Evolutionary conservation across 53 echinoderm and acorn worm species (phyloP).

Genomic region (Antedon mediterranea): DNA sequence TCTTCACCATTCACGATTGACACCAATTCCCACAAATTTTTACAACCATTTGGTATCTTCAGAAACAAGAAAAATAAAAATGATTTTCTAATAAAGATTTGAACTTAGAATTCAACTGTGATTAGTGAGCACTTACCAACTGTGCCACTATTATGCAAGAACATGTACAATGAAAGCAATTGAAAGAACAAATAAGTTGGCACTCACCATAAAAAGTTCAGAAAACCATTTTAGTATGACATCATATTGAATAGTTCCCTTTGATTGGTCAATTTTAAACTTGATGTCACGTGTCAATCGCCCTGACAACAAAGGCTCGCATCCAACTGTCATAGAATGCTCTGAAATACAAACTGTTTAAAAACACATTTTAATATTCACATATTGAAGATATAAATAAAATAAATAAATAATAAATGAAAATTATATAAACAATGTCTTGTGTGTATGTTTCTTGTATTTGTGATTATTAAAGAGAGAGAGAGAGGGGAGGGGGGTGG

Average conservation of each 20-base stretch:
- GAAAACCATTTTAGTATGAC: conserved; percentile 68
- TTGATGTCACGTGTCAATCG: conserved; percentile 74
- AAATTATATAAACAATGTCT: not conserved
- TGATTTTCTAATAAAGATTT: no score
- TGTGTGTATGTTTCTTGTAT: no score
- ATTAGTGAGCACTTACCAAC: no score
- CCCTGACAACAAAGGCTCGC: conserved; percentile 60
- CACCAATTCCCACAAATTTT: conserved; percentile 83
- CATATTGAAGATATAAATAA: no score
- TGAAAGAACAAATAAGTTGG: no score
- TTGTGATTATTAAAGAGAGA: not conserved
- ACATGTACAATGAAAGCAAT: no score
- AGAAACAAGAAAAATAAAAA: not conserved
- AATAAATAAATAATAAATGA: no score
- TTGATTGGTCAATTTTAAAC: conserved; percentile 58
- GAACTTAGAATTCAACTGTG: no score
- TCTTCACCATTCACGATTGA: conserved; percentile 82
- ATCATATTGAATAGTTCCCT: conserved; percentile 41
- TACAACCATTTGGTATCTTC: conserved; percentile 64
- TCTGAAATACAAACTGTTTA: conserved; percentile 31
- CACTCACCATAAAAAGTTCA: conserved; percentile 59
- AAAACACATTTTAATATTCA: not conserved
- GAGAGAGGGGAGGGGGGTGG: no score
- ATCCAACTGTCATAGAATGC: conserved; percentile 74
- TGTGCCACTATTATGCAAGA: no score